phyloP scores from a whole-genome alignment of 1,140 invertebrate genomes.

The Leptopilina boulardi region DNA sequence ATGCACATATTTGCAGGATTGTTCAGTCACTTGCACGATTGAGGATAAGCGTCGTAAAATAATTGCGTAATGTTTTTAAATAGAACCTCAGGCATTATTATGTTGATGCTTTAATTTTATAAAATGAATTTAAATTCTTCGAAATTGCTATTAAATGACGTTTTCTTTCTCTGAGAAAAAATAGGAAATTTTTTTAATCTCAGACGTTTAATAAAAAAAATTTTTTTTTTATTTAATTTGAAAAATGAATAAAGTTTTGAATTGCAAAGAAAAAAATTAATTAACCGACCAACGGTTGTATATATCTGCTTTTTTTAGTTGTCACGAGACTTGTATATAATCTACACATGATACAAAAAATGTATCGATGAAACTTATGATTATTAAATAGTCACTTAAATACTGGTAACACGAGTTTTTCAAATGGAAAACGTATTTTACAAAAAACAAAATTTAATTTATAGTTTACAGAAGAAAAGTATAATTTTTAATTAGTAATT shows the following conservation, averaged over 20 bases:
- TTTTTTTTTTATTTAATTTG: too few relatives aligned
- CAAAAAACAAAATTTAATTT: too few relatives aligned
- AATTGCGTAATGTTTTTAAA: constrained; percentile 28
- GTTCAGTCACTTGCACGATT: background rate
- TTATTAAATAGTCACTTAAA: background rate
- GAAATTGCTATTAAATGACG: background rate
- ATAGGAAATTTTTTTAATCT: too few relatives aligned
- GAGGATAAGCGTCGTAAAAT: constrained; percentile 15
- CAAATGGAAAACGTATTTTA: too few relatives aligned
- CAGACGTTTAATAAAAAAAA: too few relatives aligned
- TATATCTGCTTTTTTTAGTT: background rate
- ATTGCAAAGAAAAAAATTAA: background rate
- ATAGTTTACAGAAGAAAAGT: too few relatives aligned
- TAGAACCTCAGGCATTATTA: background rate
- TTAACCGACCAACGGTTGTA: background rate
- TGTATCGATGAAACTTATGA: background rate
- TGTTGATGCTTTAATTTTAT: constrained; percentile 11
- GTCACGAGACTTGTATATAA: constrained; percentile 5
- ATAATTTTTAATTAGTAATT: too few relatives aligned
- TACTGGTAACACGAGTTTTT: background rate
- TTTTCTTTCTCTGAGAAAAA: background rate
- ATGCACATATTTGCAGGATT: constrained; percentile 5
- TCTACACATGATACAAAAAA: background rate
- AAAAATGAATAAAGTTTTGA: background rate
- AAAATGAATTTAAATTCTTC: background rate